Base-by-base conservation (phyloP, 2,113 vertebrate genomes). In the Engraulis encrasicolus region DNA sequence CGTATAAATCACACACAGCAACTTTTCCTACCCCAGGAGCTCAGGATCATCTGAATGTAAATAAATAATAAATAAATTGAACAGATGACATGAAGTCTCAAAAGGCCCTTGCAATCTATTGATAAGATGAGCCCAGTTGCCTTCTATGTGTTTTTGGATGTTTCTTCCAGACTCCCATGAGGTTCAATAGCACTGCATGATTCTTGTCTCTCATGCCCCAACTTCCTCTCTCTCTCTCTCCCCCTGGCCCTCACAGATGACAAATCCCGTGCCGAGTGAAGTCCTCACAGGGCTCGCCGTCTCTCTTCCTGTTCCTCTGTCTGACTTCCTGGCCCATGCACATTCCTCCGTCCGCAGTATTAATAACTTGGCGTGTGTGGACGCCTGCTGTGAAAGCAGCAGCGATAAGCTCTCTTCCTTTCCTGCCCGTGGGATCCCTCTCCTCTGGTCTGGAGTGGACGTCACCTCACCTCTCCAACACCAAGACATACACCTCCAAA, bases 281-380 rank as follows among this genome's bases (percentile, higher is more conserved):
- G 23, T 74, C 66, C 66, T 74, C 66, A 66, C 12, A 66, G 58
- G 58, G 23, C 14, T 66, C 23, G 58, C 7, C 27, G 66, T 34
- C 14, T 74, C 14, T 45, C 34, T 79, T 37, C 49, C 52, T 18
- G 34, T 40, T 58, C 45, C 50, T 40, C 50, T 18, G 9, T 74
- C 14, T 74, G 27, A 74, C 23, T 74, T 74, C 66, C 66, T 74
- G 66, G 17, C 66, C 66, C 66, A 74, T 50, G 50, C 66, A 58
- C 36, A 81, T 54, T 80, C 14, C 7, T n/a, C 15, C 17, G 31
- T n/a, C 15, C 17, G 31, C 66, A 34, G 66, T 74, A 74, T 34
- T 74, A 74, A 34, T 74, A 74, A 74, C 66, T n/a, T n/a, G n/a
- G n/a, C n/a, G n/a, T 34, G 3, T 74, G 27, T 36, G 66, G 31